These are phyloP conservation scores for Acronicta psi DNA, from an alignment of 2,888 invertebrate species.

Conservation along the genomic window DNA sequence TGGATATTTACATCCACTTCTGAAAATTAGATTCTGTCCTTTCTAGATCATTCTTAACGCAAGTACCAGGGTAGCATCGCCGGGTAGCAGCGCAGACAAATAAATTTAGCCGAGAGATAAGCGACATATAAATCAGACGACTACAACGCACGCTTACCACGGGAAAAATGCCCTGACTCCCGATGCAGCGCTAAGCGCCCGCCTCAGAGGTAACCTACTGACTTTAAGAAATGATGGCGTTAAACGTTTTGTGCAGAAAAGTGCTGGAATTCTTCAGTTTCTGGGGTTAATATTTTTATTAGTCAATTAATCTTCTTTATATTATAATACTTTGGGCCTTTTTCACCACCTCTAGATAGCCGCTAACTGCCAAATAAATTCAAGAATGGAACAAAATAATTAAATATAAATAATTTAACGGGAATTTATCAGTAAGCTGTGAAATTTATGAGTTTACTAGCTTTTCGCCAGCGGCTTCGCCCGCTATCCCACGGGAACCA, in stretches of 20 bases:
- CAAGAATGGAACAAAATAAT: no score
- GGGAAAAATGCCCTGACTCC: constrained; percentile 62
- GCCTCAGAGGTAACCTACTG: constrained; percentile 47
- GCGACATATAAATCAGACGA: constrained; percentile 84
- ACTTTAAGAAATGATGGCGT: constrained; percentile 40
- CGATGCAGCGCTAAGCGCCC: constrained; percentile 41
- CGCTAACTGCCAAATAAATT: no score
- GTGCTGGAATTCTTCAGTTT: constrained; percentile 4
- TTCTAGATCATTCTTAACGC: constrained; percentile 57
- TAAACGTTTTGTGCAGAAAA: constrained; percentile 14
- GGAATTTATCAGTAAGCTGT: no score
- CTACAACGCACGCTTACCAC: constrained; percentile 65
- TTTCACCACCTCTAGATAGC: no score
- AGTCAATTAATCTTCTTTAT: no score
- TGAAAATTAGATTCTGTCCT: constrained; percentile 22
- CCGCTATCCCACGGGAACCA: no score
- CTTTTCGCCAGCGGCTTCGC: no score
- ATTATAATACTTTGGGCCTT: no score
- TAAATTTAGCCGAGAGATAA: constrained; percentile 86
- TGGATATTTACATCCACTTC: no score
- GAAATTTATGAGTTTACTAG: no score
- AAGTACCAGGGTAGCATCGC: constrained; percentile 71
- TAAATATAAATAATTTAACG: no score
- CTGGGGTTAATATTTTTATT: not conserved
- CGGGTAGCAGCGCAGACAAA: constrained; percentile 83